Base-by-base conservation (phyloP, 2,888 invertebrate genomes). In the Ophraella communa region DNA sequence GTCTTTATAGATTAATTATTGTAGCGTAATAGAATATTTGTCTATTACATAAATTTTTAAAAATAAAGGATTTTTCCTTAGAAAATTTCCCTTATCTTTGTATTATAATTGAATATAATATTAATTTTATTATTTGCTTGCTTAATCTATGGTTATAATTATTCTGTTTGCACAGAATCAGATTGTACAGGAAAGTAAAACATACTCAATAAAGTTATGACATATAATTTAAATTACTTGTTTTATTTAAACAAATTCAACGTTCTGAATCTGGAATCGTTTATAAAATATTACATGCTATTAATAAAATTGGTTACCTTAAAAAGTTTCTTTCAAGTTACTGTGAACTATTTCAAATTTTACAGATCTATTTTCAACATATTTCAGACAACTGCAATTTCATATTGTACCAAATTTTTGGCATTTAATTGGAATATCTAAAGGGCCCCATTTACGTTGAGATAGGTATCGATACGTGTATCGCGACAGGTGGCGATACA, bases 91-190 rank as follows among this genome's bases (percentile, higher is more conserved):
- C 47, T 71, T 76, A 76, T 79, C 76, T 74, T 77, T 80, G 79
- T 80, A 79, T 80, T 79, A 80, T 80, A 79, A 78, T 77, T 79
- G 77, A 79, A 79, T 79, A 79, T 80, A 79, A 77, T 76, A 77
- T 74, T 76, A 75, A 76, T 78, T 76, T 78, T 74, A 76, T 79
- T 74, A 77, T 78, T 79, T 77, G 78, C 78, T 80, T 79, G 79
- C 79, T 79, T 80, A 79, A 78, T 78, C 73, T 76, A 77, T 77
- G 76, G 75, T 78, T 79, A 78, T 76, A 71, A 72, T 77, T 76
- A 76, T 79, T 80, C 80, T 80, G 79, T 80, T 78, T 77, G 78
- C 78, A 78, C 80, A 79, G 80, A 80, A 80, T 78, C 76, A 77
- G 74, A 78, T 78, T 80, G 80, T 80, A 80, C 80, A 80, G 80